Percentiles rank a stretch among this genome's conserved stretches.
Evolutionary conservation across 2,888 invertebrate genomes (phyloP).

Genomic region (Xanthorhoe spadicearia): DNA sequence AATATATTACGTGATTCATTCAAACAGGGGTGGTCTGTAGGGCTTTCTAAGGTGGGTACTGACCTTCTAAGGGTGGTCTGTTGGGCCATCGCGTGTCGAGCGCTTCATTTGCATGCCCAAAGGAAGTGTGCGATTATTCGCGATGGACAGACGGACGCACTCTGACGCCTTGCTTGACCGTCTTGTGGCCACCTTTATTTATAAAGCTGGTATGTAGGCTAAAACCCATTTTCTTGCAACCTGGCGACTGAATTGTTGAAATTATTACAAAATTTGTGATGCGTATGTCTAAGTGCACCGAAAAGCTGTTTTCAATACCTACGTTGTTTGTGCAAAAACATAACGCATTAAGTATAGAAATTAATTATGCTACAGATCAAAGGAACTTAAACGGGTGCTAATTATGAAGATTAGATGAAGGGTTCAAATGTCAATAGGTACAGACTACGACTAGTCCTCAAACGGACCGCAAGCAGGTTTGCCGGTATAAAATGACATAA

Average conservation of each 20-base stretch:
- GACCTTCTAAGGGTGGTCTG: conserved; percentile 51
- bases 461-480: not conserved
- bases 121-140: conserved; percentile 72
- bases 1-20: conserved; percentile 25
- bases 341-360: too few relatives aligned
- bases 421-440: not conserved
- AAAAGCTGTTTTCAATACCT: too few relatives aligned
- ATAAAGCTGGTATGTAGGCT: conserved; percentile 3
- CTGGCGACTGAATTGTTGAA: not conserved
- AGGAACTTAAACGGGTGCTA: not conserved
- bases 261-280: too few relatives aligned
- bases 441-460: not conserved
- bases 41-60: conserved; percentile 50
- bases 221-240: not conserved
- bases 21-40: conserved; percentile 16
- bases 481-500: not conserved
- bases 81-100: conserved; percentile 65
- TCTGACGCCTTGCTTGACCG: conserved; percentile 30
- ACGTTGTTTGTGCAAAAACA: too few relatives aligned
- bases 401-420: not conserved
- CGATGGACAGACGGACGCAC: conserved; percentile 66
- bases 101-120: conserved; percentile 70
- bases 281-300: too few relatives aligned
- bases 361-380: not conserved
- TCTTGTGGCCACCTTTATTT: conserved; percentile 5